Base-by-base conservation (phyloP, 2,113 vertebrate genomes). In the Sceloporus undulatus region DNA sequence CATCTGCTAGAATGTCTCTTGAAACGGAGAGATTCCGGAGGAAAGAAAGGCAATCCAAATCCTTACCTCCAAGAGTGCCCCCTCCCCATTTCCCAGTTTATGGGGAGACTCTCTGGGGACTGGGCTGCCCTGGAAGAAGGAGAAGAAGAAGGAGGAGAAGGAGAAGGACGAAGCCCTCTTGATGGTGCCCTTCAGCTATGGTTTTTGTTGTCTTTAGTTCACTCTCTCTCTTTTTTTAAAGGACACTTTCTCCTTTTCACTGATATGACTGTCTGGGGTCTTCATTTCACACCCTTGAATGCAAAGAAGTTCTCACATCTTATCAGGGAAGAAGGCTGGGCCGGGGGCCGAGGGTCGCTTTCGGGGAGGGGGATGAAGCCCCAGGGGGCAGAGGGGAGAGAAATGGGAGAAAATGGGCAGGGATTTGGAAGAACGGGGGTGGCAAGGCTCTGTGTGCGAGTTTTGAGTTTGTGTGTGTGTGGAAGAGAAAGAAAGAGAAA, bases 231-330 rank as follows among this genome's bases (percentile, higher is more conserved):
- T 34, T 34, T 94, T 94, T 48, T 29, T 94, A 95, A 96, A 95
- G 91, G 88, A 87, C 92, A 95, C 91, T 92, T 94, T 92, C 94
- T 95, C 95, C 94, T 93, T 95, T 93, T 95, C 91, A 94, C 75
- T 90, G 82, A 91, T 93, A 94, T 25, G 56, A 94, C 84, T 91
- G 90, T 94, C 94, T 95, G 88, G 94, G 90, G 92, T 84, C 94
- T 95, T 94, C 91, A 87, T 93, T 94, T 92, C 92, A 89, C 71
- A 88, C 68, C 83, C 91, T 90, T 70, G 0, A 10, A 90, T 62
- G 90, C 90, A 62, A 18, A 14, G 86, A 88, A 93, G 79, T 93
- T 95, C 88, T 95, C 84, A 92, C 84, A 90, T 79, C 52, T 88
- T 75, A 82, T 92, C 90, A 52, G 79, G 79, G 73, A 83, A 68